Evolutionary conservation across 2,113 vertebrate genomes (phyloP).

Genomic region (Saccopteryx leptura): DNA sequence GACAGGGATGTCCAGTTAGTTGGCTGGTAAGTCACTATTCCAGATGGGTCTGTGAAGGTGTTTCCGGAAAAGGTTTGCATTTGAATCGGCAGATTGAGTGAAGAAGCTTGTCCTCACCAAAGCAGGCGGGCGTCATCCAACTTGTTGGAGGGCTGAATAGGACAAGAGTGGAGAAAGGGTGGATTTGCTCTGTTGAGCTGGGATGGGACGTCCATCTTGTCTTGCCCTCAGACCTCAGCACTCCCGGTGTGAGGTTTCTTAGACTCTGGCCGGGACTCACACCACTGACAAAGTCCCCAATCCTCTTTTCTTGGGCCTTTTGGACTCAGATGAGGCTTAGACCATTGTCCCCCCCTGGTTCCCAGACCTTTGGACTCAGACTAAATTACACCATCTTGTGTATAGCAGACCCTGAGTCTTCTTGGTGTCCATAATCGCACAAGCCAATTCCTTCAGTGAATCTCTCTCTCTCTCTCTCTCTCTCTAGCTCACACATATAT

Average conservation of each 20-base stretch:
- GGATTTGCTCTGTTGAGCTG: neutral
- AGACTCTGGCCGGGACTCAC: neutral
- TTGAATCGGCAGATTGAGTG: neutral
- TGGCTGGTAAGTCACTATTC: neutral
- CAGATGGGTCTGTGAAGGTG: neutral
- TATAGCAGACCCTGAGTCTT: neutral
- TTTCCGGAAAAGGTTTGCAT: neutral
- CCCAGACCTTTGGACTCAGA: neutral
- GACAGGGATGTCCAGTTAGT: neutral
- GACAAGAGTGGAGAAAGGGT: neutral
- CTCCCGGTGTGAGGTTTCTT: neutral
- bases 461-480: neutral
- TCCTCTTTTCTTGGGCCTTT: neutral
- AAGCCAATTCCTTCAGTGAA: neutral
- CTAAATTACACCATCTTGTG: neutral
- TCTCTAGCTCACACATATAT: neutral
- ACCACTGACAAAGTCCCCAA: neutral
- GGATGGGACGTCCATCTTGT: neutral
- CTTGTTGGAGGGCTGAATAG: neutral
- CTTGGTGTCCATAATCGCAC: neutral
- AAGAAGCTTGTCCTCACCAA: neutral
- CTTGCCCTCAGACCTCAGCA: neutral
- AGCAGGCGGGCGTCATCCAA: neutral
- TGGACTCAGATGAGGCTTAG: neutral
- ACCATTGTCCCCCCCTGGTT: neutral